Conservation (phyloP, 1,140 invertebrate genomes). For the Himalopsyche phryganea region DNA sequence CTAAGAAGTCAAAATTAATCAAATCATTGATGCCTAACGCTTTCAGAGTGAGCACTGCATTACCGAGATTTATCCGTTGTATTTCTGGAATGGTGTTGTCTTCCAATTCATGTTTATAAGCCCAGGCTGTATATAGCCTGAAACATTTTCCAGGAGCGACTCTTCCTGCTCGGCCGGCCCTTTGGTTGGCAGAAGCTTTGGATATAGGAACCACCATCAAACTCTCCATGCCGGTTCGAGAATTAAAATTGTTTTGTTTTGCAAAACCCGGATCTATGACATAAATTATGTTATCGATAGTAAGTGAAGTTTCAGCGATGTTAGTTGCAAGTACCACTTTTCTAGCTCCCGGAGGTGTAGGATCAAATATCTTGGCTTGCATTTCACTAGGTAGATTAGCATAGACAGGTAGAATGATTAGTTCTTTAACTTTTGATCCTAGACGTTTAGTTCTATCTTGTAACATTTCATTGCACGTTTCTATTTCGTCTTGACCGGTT, state of each 20-base stretch:
- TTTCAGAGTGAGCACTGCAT: conserved; percentile 95
- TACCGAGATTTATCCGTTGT: conserved; percentile 95
- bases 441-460: conserved; percentile 85
- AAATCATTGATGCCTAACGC: conserved; percentile 97
- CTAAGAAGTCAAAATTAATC: conserved; percentile 97
- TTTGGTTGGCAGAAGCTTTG: conserved; percentile 93
- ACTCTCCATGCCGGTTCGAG: conserved; percentile 96
- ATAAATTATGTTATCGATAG: conserved; percentile 98
- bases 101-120: conserved; percentile 96
- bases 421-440: conserved; percentile 89
- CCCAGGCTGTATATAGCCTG: conserved; percentile 94
- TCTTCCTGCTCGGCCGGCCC: conserved; percentile 87
- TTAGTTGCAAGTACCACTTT: conserved; percentile 98
- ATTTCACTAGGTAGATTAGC: conserved; percentile 98
- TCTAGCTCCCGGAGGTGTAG: conserved; percentile 89
- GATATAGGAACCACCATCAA: conserved; percentile 97
- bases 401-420: conserved; percentile 95
- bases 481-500: conserved; percentile 95
- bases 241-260: conserved; percentile 99
- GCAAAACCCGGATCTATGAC: conserved; percentile 99
- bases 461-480: conserved; percentile 91
- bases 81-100: conserved; percentile 98
- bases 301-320: conserved; percentile 98
- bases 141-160: conserved; percentile 98
- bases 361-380: conserved; percentile 97